A percentile compares a stretch with the other conserved stretches of the same genome.
phyloP scores from a whole-genome alignment of 2,797 vertebrate genomes.

The Chaunax sp. region DNA sequence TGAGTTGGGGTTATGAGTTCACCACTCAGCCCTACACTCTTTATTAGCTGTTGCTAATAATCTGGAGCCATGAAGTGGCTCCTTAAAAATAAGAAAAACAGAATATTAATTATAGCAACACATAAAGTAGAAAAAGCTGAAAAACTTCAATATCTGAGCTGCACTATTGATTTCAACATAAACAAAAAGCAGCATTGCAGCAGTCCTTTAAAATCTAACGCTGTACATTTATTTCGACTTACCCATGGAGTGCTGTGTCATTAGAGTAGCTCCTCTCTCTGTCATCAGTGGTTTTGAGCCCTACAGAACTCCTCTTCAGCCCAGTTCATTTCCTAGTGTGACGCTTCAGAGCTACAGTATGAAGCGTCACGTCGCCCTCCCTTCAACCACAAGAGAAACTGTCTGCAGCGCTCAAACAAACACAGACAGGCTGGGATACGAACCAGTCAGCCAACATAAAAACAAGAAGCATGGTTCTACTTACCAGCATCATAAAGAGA shows the following conservation, averaged over 20 bases:
- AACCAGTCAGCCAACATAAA: not conserved
- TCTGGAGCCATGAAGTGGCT: not conserved
- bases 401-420: slow-evolving; percentile 33
- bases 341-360: slow-evolving; percentile 52
- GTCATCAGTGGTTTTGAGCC: slow-evolving; percentile 52
- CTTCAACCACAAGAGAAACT: slow-evolving; percentile 56
- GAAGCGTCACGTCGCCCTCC: slow-evolving; percentile 70
- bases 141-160: not conserved
- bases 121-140: not conserved
- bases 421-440: slow-evolving; percentile 22
- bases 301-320: slow-evolving; percentile 40
- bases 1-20: not conserved
- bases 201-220: not conserved
- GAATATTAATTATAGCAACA: not conserved
- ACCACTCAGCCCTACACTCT: not conserved
- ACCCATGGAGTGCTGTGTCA: slow-evolving; percentile 70
- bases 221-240: slow-evolving; percentile 31
- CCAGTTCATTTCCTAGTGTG: slow-evolving; percentile 75
- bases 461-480: not conserved
- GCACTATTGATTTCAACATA: not conserved
- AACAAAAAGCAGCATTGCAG: too few relatives aligned
- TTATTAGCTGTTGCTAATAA: not conserved
- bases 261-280: slow-evolving; percentile 43
- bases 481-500: not conserved
- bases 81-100: not conserved